These are phyloP conservation scores for Coleophora flavipennella DNA, from an alignment of 2,888 invertebrate genomes.

Conservation along the genomic window DNA sequence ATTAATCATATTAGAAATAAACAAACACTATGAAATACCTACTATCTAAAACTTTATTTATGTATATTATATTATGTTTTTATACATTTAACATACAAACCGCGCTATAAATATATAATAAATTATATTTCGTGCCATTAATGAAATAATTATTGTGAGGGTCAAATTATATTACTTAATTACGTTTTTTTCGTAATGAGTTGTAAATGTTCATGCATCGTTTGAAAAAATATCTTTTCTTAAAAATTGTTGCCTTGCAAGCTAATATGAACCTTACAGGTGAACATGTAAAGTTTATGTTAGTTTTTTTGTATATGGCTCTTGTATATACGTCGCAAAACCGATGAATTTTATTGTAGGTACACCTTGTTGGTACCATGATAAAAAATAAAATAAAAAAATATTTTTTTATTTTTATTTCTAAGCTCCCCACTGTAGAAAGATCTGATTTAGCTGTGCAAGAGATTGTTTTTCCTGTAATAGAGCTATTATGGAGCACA, in stretches of 20 bases:
- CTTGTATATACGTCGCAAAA: constrained; percentile 26
- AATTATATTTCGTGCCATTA: constrained; percentile 49
- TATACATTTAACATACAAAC: constrained; percentile 10
- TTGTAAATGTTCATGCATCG: too few species aligned
- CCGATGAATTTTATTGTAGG: constrained; percentile 25
- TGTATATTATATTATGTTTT: constrained; percentile 19
- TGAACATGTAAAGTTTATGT: neutral
- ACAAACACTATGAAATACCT: constrained; percentile 13
- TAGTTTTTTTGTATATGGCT: too few species aligned
- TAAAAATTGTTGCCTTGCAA: too few species aligned
- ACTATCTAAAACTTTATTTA: constrained; percentile 1
- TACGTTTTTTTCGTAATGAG: too few species aligned
- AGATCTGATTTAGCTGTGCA: too few species aligned
- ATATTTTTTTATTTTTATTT: neutral
- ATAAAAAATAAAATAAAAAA: constrained; percentile 36
- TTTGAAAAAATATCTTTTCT: too few species aligned
- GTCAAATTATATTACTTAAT: neutral
- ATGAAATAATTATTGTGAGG: constrained; percentile 23
- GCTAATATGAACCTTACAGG: constrained; percentile 14
- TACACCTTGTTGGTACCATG: constrained; percentile 46
- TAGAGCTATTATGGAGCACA: too few species aligned
- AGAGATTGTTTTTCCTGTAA: too few species aligned
- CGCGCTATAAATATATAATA: constrained; percentile 24
- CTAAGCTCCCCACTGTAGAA: neutral
- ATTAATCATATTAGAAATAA: too few species aligned